Percentiles rank a stretch among this genome's conserved stretches.
Evolutionary conservation across 2,888 invertebrate species (phyloP).

Genomic region (Latrodectus elegans): DNA sequence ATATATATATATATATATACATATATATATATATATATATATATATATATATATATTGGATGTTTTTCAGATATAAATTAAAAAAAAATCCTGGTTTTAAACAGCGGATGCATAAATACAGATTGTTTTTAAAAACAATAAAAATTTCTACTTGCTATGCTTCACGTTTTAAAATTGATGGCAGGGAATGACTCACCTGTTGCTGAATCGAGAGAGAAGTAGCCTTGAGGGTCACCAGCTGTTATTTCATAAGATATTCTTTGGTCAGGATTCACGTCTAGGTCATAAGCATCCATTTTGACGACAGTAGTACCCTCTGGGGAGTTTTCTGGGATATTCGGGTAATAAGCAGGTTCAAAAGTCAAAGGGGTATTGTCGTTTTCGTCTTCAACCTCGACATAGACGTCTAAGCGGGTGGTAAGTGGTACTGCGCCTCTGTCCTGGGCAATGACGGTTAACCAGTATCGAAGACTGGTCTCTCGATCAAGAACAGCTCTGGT

Average conservation of each 20-base stretch:
- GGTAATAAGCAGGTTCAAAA: conserved; percentile 89
- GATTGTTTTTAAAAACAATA: too few species aligned
- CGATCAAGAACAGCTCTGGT: conserved; percentile 90
- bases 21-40: too few species aligned
- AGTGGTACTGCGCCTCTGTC: conserved; percentile 92
- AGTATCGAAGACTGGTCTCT: conserved; percentile 90
- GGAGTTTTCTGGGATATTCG: conserved; percentile 87
- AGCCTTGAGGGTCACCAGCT: conserved; percentile 83
- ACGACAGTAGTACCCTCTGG: conserved; percentile 83
- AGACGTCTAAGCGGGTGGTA: conserved; percentile 88
- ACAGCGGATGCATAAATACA: too few species aligned
- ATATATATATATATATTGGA: too few species aligned
- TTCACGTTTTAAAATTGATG: too few species aligned
- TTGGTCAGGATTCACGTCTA: conserved; percentile 78
- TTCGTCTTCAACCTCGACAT: conserved; percentile 87
- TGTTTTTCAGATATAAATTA: too few species aligned
- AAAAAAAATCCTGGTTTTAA: too few species aligned
- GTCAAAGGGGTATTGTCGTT: conserved; percentile 97
- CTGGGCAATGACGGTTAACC: conserved; percentile 94
- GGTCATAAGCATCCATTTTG: conserved; percentile 85
- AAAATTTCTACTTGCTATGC: too few species aligned
- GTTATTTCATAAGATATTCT: conserved; percentile 72
- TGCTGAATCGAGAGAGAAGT: conserved; percentile 77
- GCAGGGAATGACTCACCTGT: conserved; percentile 30
- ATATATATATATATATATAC: too few species aligned